Evolutionary conservation across 2,888 invertebrate species (phyloP), one percentile per base, ranked within the genome.

Genomic region (Zaprionus obscuricornis): DNA sequence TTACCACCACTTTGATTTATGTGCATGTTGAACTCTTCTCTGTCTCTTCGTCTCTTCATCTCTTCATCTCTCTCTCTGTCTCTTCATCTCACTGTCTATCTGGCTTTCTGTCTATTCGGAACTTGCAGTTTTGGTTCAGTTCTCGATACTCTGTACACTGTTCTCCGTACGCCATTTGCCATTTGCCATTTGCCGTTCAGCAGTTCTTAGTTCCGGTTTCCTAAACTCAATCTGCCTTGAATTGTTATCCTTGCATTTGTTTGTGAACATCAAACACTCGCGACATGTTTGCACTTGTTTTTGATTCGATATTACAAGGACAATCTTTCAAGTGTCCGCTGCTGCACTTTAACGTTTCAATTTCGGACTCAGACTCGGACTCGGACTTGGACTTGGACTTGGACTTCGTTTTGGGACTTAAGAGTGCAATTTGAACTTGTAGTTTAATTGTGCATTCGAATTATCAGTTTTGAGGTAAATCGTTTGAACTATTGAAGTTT

Each of bases 221-320:
- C 40, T 16, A 50, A 58, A 58, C 52, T 47, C 54, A 69, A 69
- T 68, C 68, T 68, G 67, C 57, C n/a, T 63, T 58, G 57, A 74
- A 60, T 74, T 74, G 74, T 76, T 57, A 59, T 65, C 73, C n/a
- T n/a, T 46, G 43, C 2, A n/a, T n/a, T 34, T 67, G 67, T 68
- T 68, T 68, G 68, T 43, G 18, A 33, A 43, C 64, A 43, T 34
- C 68, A 68, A 68, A 78, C 74, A 76, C 70, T 73, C 64, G 73
- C 79, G 79, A 79, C 57, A 66, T 76, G 76, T 79, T 76, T 76
- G 73, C 63, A 54, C 43, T 67, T 69, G 63, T 59, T 66, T 75
- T 69, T 69, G 75, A 73, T 76, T 75, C 76, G 73, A 79, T 76
- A 75, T 72, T 27, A 29, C 54, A n/a, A 29, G 54, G 20, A 42